Conservation (phyloP, 1,140 invertebrate species). For the Patella vulgata region DNA sequence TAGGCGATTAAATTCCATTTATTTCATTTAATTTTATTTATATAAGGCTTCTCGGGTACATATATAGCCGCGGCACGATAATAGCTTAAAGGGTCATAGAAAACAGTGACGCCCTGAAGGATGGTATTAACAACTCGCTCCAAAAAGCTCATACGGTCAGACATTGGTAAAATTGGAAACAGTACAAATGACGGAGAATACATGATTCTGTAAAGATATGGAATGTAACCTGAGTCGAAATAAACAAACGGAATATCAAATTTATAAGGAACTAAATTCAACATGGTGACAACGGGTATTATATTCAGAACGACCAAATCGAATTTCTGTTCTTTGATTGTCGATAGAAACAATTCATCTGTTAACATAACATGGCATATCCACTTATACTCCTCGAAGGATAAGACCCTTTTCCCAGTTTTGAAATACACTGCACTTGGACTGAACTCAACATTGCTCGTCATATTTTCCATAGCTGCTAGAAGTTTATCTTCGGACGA, state of each 20-base stretch:
- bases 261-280: slow-evolving; percentile 24
- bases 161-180: not conserved
- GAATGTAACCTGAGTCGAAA: not conserved
- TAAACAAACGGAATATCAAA: slow-evolving; percentile 25
- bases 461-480: too few relatives aligned
- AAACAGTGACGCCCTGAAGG: not conserved
- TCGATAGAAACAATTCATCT: slow-evolving; percentile 2
- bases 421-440: too few relatives aligned
- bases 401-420: too few relatives aligned
- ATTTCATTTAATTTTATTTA: too few relatives aligned
- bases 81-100: not conserved
- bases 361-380: not conserved
- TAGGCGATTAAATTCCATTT: too few relatives aligned
- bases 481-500: too few relatives aligned
- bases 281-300: not conserved
- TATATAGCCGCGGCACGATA: slow-evolving; percentile 1
- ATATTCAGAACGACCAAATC: slow-evolving; percentile 19
- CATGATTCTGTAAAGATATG: not conserved
- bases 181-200: slow-evolving; percentile 6
- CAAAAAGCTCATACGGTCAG: not conserved
- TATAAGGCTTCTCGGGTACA: slow-evolving; percentile 21
- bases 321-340: slow-evolving; percentile 6
- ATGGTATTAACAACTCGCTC: not conserved
- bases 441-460: too few relatives aligned
- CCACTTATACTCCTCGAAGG: too few relatives aligned